Conservation (phyloP, 2,113 vertebrate species). For the Bungarus multicinctus region DNA sequence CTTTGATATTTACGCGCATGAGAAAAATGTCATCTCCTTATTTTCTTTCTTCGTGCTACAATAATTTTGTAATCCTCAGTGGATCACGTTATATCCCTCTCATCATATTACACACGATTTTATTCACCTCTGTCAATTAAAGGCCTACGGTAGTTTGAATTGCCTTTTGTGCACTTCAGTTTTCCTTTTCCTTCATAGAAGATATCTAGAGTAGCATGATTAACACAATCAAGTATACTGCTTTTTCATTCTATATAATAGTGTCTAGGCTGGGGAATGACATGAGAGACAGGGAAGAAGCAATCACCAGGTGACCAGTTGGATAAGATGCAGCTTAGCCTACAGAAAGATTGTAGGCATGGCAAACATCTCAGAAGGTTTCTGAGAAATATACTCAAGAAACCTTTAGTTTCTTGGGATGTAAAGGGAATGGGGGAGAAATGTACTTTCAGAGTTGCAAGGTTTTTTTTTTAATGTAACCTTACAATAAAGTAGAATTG, state of each 20-base stretch:
- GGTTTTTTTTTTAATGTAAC: neutral
- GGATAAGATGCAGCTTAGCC: too few relatives aligned
- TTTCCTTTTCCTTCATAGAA: neutral
- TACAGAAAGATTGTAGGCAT: neutral
- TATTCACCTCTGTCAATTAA: neutral
- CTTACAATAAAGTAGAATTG: neutral
- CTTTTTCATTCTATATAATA: neutral
- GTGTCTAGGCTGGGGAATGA: neutral
- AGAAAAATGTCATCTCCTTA: neutral
- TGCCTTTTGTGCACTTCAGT: neutral
- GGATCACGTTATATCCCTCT: neutral
- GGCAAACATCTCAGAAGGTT: neutral
- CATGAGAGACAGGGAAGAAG: neutral
- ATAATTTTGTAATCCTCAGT: neutral
- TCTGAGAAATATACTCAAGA: too few relatives aligned
- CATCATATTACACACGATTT: neutral
- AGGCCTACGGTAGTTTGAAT: neutral
- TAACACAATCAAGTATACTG: neutral
- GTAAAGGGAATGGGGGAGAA: neutral
- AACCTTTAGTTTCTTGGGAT: neutral
- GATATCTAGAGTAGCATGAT: neutral
- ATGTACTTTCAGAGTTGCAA: neutral
- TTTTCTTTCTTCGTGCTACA: neutral
- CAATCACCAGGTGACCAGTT: neutral
- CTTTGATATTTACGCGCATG: neutral